A percentile compares a stretch with the other conserved stretches of the same genome.
phyloP scores from a whole-genome alignment of 2,797 vertebrate genomes.

The Capromys pilorides region DNA sequence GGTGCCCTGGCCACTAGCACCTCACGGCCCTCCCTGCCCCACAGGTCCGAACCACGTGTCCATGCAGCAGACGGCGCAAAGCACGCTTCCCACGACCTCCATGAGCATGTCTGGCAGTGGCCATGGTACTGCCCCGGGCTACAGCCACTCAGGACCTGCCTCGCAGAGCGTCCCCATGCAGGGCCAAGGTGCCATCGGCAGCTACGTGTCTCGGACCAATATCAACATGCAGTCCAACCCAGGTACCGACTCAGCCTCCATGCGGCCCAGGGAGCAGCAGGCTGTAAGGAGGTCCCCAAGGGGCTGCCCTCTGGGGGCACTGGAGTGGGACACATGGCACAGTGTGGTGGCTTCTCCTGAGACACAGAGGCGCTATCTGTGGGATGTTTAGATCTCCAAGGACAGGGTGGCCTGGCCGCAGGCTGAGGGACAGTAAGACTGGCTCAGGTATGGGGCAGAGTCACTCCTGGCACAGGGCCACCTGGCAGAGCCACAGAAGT shows the following conservation, averaged over 20 bases:
- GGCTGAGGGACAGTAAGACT: neutral
- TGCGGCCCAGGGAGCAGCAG: rapidly evolving
- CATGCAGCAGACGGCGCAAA: slow-evolving; percentile 95
- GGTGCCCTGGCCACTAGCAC: neutral
- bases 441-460: neutral
- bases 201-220: slow-evolving; percentile 93
- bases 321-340: neutral
- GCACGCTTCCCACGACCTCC: slow-evolving; percentile 90
- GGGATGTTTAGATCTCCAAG: neutral
- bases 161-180: slow-evolving; percentile 93
- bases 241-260: slow-evolving; percentile 87
- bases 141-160: slow-evolving; percentile 90
- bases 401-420: rapidly evolving
- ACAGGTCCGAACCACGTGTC: slow-evolving; percentile 92
- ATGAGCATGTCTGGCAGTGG: slow-evolving; percentile 91
- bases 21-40: rapidly evolving
- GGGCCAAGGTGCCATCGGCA: slow-evolving; percentile 90
- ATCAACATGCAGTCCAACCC: slow-evolving; percentile 95
- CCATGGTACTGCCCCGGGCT: slow-evolving; percentile 90
- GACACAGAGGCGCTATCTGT: rapidly evolving
- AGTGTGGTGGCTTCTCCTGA: neutral
- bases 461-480: rapidly evolving
- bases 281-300: rapidly evolving
- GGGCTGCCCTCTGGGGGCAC: neutral
- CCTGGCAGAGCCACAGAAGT: too few relatives aligned